Conservation (phyloP, 2,888 invertebrate species). For the Orgyia antiqua region DNA sequence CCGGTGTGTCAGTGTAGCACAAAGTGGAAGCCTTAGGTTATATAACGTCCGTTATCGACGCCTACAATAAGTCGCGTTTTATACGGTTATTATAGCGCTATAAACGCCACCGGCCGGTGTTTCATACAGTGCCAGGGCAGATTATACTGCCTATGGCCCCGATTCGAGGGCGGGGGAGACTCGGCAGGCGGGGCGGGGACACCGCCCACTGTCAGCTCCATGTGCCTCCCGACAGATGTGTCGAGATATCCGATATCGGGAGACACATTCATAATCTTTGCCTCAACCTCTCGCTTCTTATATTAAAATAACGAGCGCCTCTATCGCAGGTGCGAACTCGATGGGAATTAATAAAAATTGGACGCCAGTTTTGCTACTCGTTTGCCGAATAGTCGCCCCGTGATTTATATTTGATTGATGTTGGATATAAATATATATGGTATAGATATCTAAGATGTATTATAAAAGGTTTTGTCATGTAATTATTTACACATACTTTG, state of each 20-base stretch:
- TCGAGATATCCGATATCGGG: conserved; percentile 75
- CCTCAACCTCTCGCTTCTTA: conserved; percentile 65
- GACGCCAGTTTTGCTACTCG: conserved; percentile 28
- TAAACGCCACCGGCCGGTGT: conserved; percentile 76
- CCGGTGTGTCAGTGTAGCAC: conserved; percentile 34
- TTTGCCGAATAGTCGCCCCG: conserved; percentile 6
- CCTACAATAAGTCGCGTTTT: conserved; percentile 77
- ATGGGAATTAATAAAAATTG: conserved; percentile 54
- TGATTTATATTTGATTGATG: conserved; percentile 6
- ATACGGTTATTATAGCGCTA: conserved; percentile 77
- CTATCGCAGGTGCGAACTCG: conserved; percentile 56
- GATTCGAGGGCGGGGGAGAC: conserved; percentile 35
- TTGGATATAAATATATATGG: not conserved
- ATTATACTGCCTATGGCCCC: conserved; percentile 69
- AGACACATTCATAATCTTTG: conserved; percentile 76
- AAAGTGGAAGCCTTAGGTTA: conserved; percentile 58
- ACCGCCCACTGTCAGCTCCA: conserved; percentile 67
- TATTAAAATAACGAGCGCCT: conserved; percentile 65
- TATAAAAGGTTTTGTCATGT: too few relatives aligned
- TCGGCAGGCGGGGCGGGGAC: conserved; percentile 21
- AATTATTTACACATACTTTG: too few relatives aligned
- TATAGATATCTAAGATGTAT: not conserved
- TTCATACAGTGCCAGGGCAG: conserved; percentile 74
- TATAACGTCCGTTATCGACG: conserved; percentile 73
- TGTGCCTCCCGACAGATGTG: conserved; percentile 73